Evolutionary conservation across 2,113 vertebrate species (phyloP), one percentile per base, ranked within the genome.

Genomic region (Podarcis raffonei): DNA sequence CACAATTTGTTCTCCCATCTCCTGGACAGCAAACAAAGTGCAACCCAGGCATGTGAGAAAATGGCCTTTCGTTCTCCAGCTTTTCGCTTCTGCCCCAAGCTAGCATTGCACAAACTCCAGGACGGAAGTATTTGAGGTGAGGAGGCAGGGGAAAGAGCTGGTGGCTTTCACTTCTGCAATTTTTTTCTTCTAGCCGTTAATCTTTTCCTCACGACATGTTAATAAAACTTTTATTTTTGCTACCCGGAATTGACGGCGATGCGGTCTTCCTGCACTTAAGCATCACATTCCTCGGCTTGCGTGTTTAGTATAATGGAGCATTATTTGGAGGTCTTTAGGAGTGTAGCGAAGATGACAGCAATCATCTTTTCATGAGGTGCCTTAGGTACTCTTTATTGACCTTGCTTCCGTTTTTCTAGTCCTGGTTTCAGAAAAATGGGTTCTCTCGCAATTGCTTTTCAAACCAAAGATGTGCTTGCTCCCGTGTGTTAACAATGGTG

Each of bases 311-410:
- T 93, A 92, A 84, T 48, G 85, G 78, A 88, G 65, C 30, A 91
- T 95, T 93, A 91, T 91, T 87, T 94, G 93, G 81, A 95, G 96
- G 95, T 93, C 87, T 94, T 93, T 90, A 95, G 95, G 94, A 93
- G 94, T 96, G 95, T 96, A 95, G 94, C 94, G 94, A 94, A 96
- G 96, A 96, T 92, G 94, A 96, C 22, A 84, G 91, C 74, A 25
- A 25, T 90, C 87, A 83, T 85, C 92, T 74, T 71, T 89, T 94
- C 94, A 95, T 92, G 93, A 95, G 96, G 97, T 97, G 97, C 96
- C 97, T 97, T 97, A 96, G 95, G 95, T 97, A 88, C 95, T 97
- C 96, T 96, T 96, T 94, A 92, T 16, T 94, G 96, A 97, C 96
- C 96, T 97, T 94, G 94, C 94, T 94, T 94, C 93, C 91, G 93